Evolutionary conservation across 2,888 invertebrate genomes (phyloP).

Genomic region (Leucophenga maculata): DNA sequence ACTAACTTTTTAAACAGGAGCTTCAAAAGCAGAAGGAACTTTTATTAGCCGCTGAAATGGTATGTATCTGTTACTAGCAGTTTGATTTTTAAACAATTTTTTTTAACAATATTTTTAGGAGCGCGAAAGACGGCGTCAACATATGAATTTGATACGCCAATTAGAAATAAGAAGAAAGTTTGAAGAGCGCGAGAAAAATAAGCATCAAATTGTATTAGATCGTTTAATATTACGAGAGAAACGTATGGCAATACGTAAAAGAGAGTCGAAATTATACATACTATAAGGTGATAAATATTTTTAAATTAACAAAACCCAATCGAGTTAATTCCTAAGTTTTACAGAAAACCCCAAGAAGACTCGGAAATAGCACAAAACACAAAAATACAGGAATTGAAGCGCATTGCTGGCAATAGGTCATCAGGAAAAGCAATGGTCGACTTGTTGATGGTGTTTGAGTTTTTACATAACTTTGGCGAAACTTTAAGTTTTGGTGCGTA

Average conservation of each 20-base stretch:
- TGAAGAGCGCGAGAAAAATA: conserved; percentile 85
- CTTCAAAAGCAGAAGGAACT: conserved; percentile 89
- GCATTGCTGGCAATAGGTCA: conserved; percentile 86
- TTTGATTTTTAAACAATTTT: too few relatives aligned
- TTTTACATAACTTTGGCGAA: conserved; percentile 95
- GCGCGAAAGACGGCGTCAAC: conserved; percentile 90
- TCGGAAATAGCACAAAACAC: conserved; percentile 86
- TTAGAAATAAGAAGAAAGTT: conserved; percentile 88
- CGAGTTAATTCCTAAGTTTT: not conserved
- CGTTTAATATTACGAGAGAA: conserved; percentile 88
- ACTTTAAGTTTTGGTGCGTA: conserved; percentile 91
- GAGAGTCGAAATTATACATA: conserved; percentile 80
- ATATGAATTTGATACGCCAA: conserved; percentile 90
- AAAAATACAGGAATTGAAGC: conserved; percentile 80
- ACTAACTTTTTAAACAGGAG: conserved; percentile 87
- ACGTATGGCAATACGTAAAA: conserved; percentile 81
- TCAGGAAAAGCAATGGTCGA: conserved; percentile 93
- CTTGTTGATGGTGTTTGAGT: conserved; percentile 95
- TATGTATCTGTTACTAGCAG: too few relatives aligned
- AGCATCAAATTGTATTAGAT: conserved; percentile 82
- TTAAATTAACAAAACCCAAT: not conserved
- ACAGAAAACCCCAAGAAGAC: conserved; percentile 91
- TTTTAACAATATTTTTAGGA: conserved; percentile 79
- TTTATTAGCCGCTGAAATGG: too few relatives aligned
- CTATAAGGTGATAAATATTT: conserved; percentile 73